A percentile compares a stretch with the other conserved stretches of the same genome.
Conservation (phyloP, 2,888 invertebrate genomes). For the Pseudeuparius sepicola region DNA sequence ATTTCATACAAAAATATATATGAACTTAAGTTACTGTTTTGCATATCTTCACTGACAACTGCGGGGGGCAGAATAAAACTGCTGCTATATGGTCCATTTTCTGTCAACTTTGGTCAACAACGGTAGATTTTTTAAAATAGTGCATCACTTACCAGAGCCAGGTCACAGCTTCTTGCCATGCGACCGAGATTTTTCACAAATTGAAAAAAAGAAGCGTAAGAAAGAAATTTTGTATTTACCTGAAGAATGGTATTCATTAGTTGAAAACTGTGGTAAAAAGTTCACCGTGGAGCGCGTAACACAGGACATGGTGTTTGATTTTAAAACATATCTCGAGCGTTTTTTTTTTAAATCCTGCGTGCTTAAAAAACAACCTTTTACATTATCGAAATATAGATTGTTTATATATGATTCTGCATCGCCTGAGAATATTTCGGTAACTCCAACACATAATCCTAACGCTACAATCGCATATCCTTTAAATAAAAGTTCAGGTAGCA, state of each 20-base stretch:
- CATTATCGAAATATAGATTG: slow-evolving; percentile 1
- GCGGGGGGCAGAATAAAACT: too few relatives aligned
- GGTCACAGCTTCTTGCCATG: slow-evolving; percentile 14
- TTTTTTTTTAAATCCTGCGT: slow-evolving; percentile 10
- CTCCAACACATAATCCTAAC: too few relatives aligned
- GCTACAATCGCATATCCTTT: too few relatives aligned
- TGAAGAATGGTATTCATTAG: slow-evolving; percentile 18
- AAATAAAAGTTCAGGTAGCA: too few relatives aligned
- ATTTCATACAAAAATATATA: slow-evolving; percentile 13
- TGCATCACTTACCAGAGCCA: too few relatives aligned
- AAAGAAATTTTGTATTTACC: slow-evolving; percentile 18
- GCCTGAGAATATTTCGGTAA: too few relatives aligned
- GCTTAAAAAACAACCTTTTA: slow-evolving; percentile 2
- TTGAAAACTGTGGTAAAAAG: slow-evolving; percentile 18
- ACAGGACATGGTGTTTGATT: slow-evolving; percentile 16
- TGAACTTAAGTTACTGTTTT: slow-evolving; percentile 6
- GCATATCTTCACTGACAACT: too few relatives aligned
- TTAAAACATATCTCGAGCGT: slow-evolving; percentile 12
- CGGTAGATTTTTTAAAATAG: too few relatives aligned
- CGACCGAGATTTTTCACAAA: slow-evolving; percentile 15
- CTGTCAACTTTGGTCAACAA: slow-evolving; percentile 9
- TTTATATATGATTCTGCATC: slow-evolving; percentile 4
- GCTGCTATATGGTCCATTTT: slow-evolving; percentile 15
- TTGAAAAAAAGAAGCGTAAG: slow-evolving; percentile 12
- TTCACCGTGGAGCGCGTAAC: slow-evolving; percentile 13